Evolutionary conservation across 2,888 invertebrate species (phyloP), one percentile per base, ranked within the genome.

Genomic region (Eustalomyia histrio): DNA sequence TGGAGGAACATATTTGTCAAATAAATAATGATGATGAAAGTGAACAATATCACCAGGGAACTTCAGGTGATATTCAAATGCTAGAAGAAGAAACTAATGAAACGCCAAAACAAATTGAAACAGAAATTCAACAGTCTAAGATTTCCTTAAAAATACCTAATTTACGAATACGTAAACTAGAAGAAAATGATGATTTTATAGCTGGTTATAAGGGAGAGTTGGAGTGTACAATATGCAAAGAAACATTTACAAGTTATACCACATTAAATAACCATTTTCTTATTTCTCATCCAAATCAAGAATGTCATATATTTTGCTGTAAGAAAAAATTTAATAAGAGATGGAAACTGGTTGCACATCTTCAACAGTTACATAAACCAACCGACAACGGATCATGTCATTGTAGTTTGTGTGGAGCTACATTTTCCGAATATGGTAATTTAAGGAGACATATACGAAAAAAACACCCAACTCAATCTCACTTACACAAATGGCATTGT

Each of bases 371-470:
- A 4, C 43, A 47, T n/a, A 47, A 57, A 16, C 24, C 8, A n/a
- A 57, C 16, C 35, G 18, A 52, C 53, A 63, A 2, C 8, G 33
- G 58, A 29, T 21, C 39, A 35, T 76, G 39, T 29, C 58, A 65
- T 58, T 76, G 76, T 53, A 64, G 65, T 58, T 53, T 33, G 14
- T 76, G 76, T 60, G 43, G 35, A 9, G 64, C 71, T 5, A 65
- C 76, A 4, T 76, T 76, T 64, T 43, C 76, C 9, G 64, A 33
- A 43, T 60, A 76, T 17, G 58, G 58, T n/a, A 71, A 33, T 16
- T 47, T 76, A 43, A 76, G 71, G 21, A 64, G 76, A 47, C 76
- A 76, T 65, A n/a, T 76, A 14, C 35, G 69, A 14, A 69, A 50
- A 58, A 64, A 69, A 12, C 76, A 76, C 63, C 12, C 10, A 0